Percentiles rank a stretch among this genome's conserved stretches.
phyloP scores from a whole-genome alignment of 2,888 invertebrate genomes.

The Drosophila mimica region DNA sequence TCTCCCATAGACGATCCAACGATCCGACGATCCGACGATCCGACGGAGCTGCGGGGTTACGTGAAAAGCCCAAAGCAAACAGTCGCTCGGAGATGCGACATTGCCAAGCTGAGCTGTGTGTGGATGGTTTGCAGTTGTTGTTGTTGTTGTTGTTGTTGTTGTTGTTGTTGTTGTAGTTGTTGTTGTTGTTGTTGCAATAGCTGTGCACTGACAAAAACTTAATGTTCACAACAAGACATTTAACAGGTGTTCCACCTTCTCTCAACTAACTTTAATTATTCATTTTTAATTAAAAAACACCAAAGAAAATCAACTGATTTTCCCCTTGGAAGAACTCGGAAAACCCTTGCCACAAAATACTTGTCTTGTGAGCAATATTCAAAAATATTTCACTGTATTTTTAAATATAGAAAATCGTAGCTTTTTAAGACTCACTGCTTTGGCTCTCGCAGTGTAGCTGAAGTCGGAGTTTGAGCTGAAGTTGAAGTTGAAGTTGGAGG shows the following conservation, averaged over 20 bases:
- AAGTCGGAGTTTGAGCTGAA: slow-evolving; percentile 1
- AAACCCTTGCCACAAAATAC: not conserved
- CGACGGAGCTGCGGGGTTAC: slow-evolving; percentile 25
- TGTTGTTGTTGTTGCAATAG: not conserved
- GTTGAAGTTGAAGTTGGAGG: slow-evolving; percentile 32
- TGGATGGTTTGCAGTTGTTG: slow-evolving; percentile 24
- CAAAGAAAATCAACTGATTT: not conserved
- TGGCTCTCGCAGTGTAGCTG: not conserved
- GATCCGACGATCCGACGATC: not conserved
- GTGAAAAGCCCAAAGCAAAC: slow-evolving; percentile 29
- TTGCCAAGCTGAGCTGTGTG: slow-evolving; percentile 22
- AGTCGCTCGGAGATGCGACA: slow-evolving; percentile 34
- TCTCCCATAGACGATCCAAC: slow-evolving; percentile 42
- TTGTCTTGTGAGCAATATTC: not conserved
- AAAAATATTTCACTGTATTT: not conserved
- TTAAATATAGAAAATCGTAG: too few species aligned
- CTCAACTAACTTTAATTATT: not conserved
- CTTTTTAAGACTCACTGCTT: not conserved
- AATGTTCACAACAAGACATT: not conserved
- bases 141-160: not conserved
- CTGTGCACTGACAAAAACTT: not conserved
- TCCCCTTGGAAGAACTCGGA: not conserved
- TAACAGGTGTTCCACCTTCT: not conserved
- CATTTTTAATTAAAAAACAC: not conserved
- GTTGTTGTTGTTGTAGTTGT: slow-evolving; percentile 10